Evolutionary conservation across 2,113 vertebrate species (phyloP), one percentile per base, ranked within the genome.

Genomic region (Butastur rufipennis): DNA sequence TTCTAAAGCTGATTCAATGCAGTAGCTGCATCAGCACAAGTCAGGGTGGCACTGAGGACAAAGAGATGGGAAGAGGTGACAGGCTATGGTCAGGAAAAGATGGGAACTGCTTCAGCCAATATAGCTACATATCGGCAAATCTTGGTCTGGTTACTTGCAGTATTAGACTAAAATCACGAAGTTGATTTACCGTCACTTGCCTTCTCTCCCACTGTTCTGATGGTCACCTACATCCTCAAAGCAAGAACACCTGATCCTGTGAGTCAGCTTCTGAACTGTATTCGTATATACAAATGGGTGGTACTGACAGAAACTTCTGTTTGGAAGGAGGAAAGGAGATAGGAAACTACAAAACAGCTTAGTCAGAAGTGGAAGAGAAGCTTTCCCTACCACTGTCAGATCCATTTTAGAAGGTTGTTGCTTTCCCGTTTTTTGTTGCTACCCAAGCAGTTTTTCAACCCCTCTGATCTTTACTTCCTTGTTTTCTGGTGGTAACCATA

Each of bases 1-100:
- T 96, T 85, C 77, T 93, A 63, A 74, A 96, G 84, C 65, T 91
- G 56, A 87, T 74, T 95, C 56, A 91, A 70, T 27, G 32, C 68
- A 72, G 17, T 4, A 59, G 86, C 89, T 89, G 86, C 52, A 79
- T 89, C 81, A 91, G 93, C 91, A 88, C 67, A 86, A 80, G 40
- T 79, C 73, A 92, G 86, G 29, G 73, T 56, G 65, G 81, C 77
- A 84, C 32, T 36, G 77, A 78, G 47, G 68, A 91, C 81, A 95
- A 45, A 71, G 68, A 43, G 56, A 77, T n/a, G 20, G 42, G 75
- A 73, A 88, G 59, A 83, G 25, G 59, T 71, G 80, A 84, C 67
- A 86, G 71, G 70, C 52, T 56, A 4, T 8, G 8, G 32, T 19
- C 15, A 94, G 83, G 36, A 87, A 89, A 83, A 50, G 36, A 73